Evolutionary conservation across 2,113 vertebrate species (phyloP), one percentile per base, ranked within the genome.

Genomic region (Neogobius melanostomus): DNA sequence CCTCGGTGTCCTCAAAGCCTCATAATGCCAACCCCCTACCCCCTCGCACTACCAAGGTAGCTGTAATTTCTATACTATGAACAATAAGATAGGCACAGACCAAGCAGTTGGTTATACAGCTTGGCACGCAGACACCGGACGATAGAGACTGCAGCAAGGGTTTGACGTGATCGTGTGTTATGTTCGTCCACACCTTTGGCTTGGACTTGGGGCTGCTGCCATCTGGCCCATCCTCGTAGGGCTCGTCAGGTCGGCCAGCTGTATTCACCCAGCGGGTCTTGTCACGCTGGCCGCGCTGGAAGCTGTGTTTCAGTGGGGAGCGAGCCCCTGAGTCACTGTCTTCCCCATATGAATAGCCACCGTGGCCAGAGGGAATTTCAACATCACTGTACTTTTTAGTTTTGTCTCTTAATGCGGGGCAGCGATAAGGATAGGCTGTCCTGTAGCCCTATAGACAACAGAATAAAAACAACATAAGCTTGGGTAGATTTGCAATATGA

Each of bases 41-140:
- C 91, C 0, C 60, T 76, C 75, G 81, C 82, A 80, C 76, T 74
- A 81, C 77, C 64, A 88, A 92, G 72, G 91, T 94, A 90, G 95
- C 94, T 93, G 92, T 95, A 97, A 92, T 78, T 93, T 96, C 89
- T 90, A 87, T 96, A 97, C 96, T 97, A 97, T 95, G 96, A 99
- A 98, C 97, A 98, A 95, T 97, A 98, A 99, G 96, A 95, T 96
- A 96, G 97, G 96, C 96, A 99, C 97, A 99, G 97, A 99, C 98
- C 98, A 99, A 99, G 97, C 98, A 99, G 98, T 97, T 98, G 97
- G 97, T 98, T 95, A 99, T 98, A 99, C 98, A 99, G 97, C 98
- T 98, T 97, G 97, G 97, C 97, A 99, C 98, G 98, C 98, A 99
- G 97, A 99, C 97, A 99, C 97, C 96, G 95, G 97, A 99, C 96